Evolutionary conservation across 2,888 invertebrate species (phyloP).

Genomic region (Nysson spinosus): DNA sequence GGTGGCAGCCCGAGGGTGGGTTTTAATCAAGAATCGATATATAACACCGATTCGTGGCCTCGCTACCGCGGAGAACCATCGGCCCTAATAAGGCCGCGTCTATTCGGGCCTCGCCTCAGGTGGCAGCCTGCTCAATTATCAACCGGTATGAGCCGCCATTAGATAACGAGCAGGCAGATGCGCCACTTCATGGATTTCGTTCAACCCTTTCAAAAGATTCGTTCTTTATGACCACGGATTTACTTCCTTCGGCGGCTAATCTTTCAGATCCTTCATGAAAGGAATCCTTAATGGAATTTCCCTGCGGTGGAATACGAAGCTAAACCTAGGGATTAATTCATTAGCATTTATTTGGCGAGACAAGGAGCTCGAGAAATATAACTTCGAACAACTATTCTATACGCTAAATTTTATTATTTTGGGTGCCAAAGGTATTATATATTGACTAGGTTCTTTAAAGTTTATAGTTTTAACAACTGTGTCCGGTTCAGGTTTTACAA

Average conservation of each 20-base stretch:
- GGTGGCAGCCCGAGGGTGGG: slow-evolving; percentile 71
- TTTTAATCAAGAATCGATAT: slow-evolving; percentile 75
- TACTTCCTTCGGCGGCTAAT: slow-evolving; percentile 15
- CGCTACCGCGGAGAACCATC: slow-evolving; percentile 68
- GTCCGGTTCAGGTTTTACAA: too few relatives aligned
- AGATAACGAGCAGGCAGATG: slow-evolving; percentile 76
- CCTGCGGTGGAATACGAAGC: too few relatives aligned
- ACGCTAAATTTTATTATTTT: too few relatives aligned
- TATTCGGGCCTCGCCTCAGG: slow-evolving; percentile 67
- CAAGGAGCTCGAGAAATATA: too few relatives aligned
- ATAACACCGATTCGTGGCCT: slow-evolving; percentile 68
- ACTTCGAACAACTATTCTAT: too few relatives aligned
- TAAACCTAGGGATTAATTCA: too few relatives aligned
- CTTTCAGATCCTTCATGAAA: neutral
- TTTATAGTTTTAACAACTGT: too few relatives aligned
- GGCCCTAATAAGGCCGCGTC: slow-evolving; percentile 70
- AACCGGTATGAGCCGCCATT: slow-evolving; percentile 72
- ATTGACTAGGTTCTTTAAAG: too few relatives aligned
- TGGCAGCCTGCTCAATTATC: slow-evolving; percentile 73
- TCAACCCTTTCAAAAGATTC: slow-evolving; percentile 41
- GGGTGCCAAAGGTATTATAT: too few relatives aligned
- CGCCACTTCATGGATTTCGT: slow-evolving; percentile 44
- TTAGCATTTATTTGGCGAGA: too few relatives aligned
- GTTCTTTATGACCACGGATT: slow-evolving; percentile 36
- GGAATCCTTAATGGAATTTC: too few relatives aligned